Conservation (phyloP, 1,140 invertebrate species). For the Drosophila bocki region DNA sequence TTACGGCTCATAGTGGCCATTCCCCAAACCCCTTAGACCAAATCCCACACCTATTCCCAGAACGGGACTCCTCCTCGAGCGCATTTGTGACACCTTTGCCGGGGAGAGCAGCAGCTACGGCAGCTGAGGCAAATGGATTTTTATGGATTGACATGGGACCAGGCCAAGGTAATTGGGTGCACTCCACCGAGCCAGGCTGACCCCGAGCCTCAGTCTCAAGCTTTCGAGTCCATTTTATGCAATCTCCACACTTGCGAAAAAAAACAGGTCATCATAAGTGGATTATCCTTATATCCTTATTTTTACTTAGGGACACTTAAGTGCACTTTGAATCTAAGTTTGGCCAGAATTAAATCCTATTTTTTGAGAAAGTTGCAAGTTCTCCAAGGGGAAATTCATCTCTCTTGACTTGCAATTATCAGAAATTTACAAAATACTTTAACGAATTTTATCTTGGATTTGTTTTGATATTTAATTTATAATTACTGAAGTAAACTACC, state of each 20-base stretch:
- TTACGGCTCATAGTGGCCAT: conserved; percentile 54
- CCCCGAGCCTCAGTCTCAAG: neutral
- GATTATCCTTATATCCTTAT: conserved; percentile 2
- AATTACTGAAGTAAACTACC: neutral
- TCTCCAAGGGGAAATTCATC: too few species aligned
- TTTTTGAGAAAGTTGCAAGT: neutral
- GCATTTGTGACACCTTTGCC: conserved; percentile 77
- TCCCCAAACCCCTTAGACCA: neutral
- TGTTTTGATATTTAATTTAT: neutral
- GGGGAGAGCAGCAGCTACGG: conserved; percentile 18
- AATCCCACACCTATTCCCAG: conserved; percentile 7
- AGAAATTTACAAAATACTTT: neutral
- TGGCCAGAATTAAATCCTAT: too few species aligned
- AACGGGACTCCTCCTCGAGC: conserved; percentile 58
- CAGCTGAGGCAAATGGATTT: conserved; percentile 73
- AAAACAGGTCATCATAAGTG: neutral
- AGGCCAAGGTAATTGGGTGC: conserved; percentile 75
- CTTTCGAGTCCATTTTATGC: conserved; percentile 33
- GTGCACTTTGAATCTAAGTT: neutral
- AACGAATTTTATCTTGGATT: too few species aligned
- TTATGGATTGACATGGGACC: conserved; percentile 78
- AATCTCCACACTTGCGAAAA: conserved; percentile 26
- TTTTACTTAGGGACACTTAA: neutral
- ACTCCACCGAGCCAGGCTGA: conserved; percentile 47
- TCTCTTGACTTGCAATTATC: neutral